Percentiles rank a stretch among this genome's conserved stretches.
These are phyloP conservation scores for Caenorhabditis sp. DNA, from an alignment of 2,888 invertebrate genomes.

Conservation along the genomic window DNA sequence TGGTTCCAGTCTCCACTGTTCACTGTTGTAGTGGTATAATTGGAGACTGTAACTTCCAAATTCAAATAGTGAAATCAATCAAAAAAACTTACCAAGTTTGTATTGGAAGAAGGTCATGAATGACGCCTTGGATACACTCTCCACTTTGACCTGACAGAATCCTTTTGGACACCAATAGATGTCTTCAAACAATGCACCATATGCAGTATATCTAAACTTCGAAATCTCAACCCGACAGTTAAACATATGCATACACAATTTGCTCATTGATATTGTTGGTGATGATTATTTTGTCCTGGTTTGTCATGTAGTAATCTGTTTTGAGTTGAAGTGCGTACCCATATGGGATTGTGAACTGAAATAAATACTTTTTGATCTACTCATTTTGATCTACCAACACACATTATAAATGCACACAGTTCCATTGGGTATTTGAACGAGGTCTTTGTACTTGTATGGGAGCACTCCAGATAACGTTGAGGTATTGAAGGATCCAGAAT, in stretches of 20 bases:
- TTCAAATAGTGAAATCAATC: background rate
- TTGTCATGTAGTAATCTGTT: background rate
- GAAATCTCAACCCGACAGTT: background rate
- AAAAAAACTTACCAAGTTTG: background rate
- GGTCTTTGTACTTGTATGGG: conserved; percentile 4
- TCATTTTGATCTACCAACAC: background rate
- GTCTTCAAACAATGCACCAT: background rate
- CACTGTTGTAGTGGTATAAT: background rate
- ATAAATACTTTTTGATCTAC: background rate
- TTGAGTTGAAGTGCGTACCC: conserved; percentile 4
- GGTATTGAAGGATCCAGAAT: conserved; percentile 2
- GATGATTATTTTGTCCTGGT: background rate
- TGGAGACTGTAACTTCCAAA: background rate
- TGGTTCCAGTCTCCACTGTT: conserved; percentile 2
- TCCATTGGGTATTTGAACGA: background rate
- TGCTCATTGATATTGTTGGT: background rate
- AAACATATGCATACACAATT: background rate
- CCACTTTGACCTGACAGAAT: background rate
- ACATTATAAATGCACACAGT: background rate
- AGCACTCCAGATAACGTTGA: background rate
- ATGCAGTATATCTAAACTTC: conserved; percentile 4
- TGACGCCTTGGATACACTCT: conserved; percentile 6
- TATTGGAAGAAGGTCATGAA: conserved; percentile 12
- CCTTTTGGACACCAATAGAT: conserved; percentile 20
- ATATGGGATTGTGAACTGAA: conserved; percentile 12